Base-by-base conservation (phyloP, 2,797 vertebrate genomes). In the Cercopithecus diana region DNA sequence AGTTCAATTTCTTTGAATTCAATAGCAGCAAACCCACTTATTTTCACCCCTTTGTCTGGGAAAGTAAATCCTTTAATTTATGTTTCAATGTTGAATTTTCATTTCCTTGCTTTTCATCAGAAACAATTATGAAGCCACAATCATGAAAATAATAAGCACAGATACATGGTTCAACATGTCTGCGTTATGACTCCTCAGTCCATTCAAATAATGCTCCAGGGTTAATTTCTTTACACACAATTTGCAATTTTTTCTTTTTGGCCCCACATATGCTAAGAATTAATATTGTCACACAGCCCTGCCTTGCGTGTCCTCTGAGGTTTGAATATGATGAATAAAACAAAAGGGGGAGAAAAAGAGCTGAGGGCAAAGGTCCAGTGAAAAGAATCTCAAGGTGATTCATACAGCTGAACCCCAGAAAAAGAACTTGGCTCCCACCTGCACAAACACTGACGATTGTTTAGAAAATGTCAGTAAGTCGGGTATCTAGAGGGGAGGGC, bases 91-190 rank as follows among this genome's bases (percentile, higher is more conserved):
- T 97, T 98, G 98, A 97, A 96, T 98, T 98, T 98, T 98, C 95
- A 98, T 98, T 95, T n/a, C 24, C 89, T 70, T 93, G 76, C 93
- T 98, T 98, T 98, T 98, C 97, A 98, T 98, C 98, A 98, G 93
- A 98, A 92, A 93, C 97, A 98, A 98, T 98, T 98, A 98, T 97
- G 97, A 98, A 98, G 94, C 97, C 97, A 98, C 95, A 97, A 95
- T 98, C 97, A 98, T 91, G 96, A 97, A 93, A 98, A 98, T 97
- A 98, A 97, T 96, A 98, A 98, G 97, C 97, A 98, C 95, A 98
- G 97, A 98, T 98, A 98, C 97, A 98, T 97, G 98, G 93, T 93
- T 95, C 92, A 77, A 73, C 95, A 94, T 95, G 80, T 88, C 75
- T 98, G 95, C 90, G 76, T 98, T 98, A 97, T 98, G 96, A 98